phyloP scores from a whole-genome alignment of 2,113 vertebrate genomes.

The Panurus biarmicus region DNA sequence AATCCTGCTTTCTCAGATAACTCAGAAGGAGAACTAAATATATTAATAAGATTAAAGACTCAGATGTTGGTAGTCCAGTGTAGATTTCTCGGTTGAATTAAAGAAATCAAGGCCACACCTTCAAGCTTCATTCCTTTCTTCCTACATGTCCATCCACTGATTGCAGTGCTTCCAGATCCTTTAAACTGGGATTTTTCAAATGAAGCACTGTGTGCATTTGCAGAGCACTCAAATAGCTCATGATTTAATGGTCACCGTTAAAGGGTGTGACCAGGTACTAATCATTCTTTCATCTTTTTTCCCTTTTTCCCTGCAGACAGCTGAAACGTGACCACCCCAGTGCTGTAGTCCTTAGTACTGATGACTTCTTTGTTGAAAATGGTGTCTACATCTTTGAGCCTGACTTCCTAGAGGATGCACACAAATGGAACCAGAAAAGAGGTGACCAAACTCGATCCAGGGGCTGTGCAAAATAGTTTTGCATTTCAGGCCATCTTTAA shows the following conservation, averaged over 20 bases:
- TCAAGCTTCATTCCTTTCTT: neutral
- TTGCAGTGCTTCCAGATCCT: neutral
- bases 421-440: slow-evolving; percentile 79
- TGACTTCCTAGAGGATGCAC: slow-evolving; percentile 72
- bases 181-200: neutral
- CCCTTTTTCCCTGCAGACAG: slow-evolving; percentile 51
- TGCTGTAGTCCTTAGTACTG: slow-evolving; percentile 75
- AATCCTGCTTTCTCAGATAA: neutral
- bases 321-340: slow-evolving; percentile 67
- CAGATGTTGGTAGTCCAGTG: neutral
- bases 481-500: neutral
- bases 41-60: neutral
- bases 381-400: slow-evolving; percentile 71
- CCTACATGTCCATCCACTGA: neutral
- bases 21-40: neutral
- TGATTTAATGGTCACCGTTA: neutral
- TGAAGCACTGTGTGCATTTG: neutral
- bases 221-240: neutral
- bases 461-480: neutral
- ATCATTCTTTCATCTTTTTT: neutral
- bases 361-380: slow-evolving; percentile 70
- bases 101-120: neutral
- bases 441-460: slow-evolving; percentile 33
- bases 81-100: neutral
- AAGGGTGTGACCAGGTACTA: neutral